Evolutionary conservation across 1,140 invertebrate genomes (phyloP).

Genomic region (Caenorhabditis latens): DNA sequence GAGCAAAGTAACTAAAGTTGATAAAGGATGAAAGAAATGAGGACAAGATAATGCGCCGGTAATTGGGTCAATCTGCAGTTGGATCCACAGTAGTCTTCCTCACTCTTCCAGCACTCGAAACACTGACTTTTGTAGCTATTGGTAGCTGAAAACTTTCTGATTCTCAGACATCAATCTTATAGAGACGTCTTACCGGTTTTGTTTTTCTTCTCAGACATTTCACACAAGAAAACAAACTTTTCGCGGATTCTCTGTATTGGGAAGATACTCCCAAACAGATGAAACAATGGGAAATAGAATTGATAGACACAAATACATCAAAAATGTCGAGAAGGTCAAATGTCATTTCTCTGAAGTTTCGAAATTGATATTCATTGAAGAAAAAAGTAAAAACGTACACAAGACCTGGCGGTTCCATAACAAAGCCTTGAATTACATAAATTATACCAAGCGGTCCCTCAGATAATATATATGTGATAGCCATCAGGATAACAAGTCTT

Average conservation of each 20-base stretch:
- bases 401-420: background rate
- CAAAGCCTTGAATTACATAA: background rate
- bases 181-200: background rate
- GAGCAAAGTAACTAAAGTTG: too few species aligned
- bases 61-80: too few species aligned
- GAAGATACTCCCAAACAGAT: background rate
- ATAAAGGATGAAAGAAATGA: too few species aligned
- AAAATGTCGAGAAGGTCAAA: background rate
- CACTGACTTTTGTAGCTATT: too few species aligned
- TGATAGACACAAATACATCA: background rate
- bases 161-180: background rate
- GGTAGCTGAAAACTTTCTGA: background rate
- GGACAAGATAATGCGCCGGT: too few species aligned
- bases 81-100: too few species aligned
- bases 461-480: background rate
- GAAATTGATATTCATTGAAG: background rate
- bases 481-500: slow-evolving; percentile 6
- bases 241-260: background rate
- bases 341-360: slow-evolving; percentile 4
- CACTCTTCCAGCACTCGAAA: too few species aligned
- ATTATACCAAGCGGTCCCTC: background rate
- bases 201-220: background rate
- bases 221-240: background rate
- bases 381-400: background rate
- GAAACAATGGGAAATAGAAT: background rate